Evolutionary conservation across 2,113 vertebrate genomes (phyloP).

Genomic region (Lamprologus tigripictilis): DNA sequence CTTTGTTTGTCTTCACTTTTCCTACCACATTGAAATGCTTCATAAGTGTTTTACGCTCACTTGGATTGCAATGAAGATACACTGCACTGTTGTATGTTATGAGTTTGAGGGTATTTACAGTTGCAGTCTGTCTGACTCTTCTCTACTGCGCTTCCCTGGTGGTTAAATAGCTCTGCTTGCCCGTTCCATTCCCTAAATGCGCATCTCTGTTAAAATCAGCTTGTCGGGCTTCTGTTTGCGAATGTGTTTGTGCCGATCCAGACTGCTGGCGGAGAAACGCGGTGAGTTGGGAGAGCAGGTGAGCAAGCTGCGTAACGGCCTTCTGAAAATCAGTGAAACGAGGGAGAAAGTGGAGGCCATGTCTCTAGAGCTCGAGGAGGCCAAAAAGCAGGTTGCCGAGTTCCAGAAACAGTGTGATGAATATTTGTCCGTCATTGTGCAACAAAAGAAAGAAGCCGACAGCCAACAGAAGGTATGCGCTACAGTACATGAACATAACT

Average conservation of each 20-base stretch:
- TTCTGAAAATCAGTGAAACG: conserved; percentile 83
- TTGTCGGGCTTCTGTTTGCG: not conserved
- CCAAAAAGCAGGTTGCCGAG: conserved; percentile 79
- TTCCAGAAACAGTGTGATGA: conserved; percentile 83
- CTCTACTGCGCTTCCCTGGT: not conserved
- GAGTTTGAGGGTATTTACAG: not conserved
- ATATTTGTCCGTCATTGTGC: conserved; percentile 80
- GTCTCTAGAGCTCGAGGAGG: conserved; percentile 81
- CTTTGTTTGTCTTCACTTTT: not conserved
- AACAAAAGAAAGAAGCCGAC: conserved; percentile 79
- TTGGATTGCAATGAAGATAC: not conserved
- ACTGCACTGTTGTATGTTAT: accelerated
- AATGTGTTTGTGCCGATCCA: conserved; percentile 12
- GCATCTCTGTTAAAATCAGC: not conserved
- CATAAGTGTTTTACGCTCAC: not conserved
- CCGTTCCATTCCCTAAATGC: not conserved
- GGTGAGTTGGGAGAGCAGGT: conserved; percentile 77
- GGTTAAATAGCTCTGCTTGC: not conserved
- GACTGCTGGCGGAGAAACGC: conserved; percentile 81
- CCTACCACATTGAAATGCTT: not conserved
- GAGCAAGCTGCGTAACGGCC: conserved; percentile 77
- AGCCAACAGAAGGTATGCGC: conserved; percentile 78
- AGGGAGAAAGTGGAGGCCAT: conserved; percentile 83
- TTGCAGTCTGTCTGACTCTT: not conserved
- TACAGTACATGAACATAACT: not conserved